Base-by-base conservation (phyloP, 2,113 vertebrate species). In the Dolichallabes microphthalmus region DNA sequence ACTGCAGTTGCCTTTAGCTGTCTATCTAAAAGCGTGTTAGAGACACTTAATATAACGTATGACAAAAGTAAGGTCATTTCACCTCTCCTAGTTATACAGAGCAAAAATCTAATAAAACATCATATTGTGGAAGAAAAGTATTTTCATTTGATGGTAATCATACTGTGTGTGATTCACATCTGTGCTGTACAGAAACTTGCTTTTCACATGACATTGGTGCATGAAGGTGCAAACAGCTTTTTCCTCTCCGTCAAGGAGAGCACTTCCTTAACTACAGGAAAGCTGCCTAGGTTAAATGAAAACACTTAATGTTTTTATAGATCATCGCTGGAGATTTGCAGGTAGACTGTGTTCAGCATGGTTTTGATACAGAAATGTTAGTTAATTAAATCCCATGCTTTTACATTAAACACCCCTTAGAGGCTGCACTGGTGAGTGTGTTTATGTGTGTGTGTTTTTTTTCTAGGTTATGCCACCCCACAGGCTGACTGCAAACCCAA, bases 401-500 rank as follows among this genome's bases (percentile, higher is more conserved):
- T 32, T 30, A 75, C 19, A 35, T 61, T 25, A 32, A 61, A 60
- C 55, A 78, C 22, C 35, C 3, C 76, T 77, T 77, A 35, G 15
- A 45, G 60, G 27, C 30, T 45, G 15, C 30, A 55, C 12, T 5
- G 15, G 66, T 84, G 39, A 20, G 45, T 55, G 68, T 20, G n/a
- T 2, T 0, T n/a, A 7, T 10, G 17, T 14, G 71, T 7, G 14
- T 50, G 4, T 64, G 22, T 45, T 39, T 11, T 84, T 91, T 85
- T 82, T 91, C 87, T 90, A 97, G 96, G 96, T 97, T 95, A 97
- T 97, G 96, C 94, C 95, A 95, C 92, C 94, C 92, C 93, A 92
- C 95, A 94, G 94, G 93, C 93, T 95, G 95, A 94, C 94, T 95
- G 96, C 93, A 92, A 94, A 94, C 88, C 95, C 95, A 91, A 91